Percentiles rank a stretch among this genome's conserved stretches.
phyloP scores from a whole-genome alignment of 2,113 vertebrate species.

The Zosterops pallidus region DNA sequence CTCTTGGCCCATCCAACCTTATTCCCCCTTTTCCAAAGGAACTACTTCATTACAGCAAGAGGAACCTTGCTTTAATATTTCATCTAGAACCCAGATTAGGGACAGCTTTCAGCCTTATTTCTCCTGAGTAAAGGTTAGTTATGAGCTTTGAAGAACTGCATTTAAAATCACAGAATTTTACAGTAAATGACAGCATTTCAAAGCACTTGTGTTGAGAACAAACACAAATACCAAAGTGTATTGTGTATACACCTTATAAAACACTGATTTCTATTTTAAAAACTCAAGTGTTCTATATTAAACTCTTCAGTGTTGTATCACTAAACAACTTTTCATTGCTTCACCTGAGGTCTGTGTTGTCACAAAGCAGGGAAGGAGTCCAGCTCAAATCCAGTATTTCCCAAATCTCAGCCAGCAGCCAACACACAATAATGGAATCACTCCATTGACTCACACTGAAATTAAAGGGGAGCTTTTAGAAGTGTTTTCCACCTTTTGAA shows the following conservation, averaged over 20 bases:
- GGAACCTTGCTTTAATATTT: background rate
- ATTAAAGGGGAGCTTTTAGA: background rate
- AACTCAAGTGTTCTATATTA: background rate
- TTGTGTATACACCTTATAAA: background rate
- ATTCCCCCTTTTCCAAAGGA: background rate
- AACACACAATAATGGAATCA: background rate
- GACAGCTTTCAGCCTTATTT: background rate
- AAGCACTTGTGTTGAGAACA: background rate
- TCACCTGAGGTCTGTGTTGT: background rate
- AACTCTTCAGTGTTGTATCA: background rate
- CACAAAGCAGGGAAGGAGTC: background rate
- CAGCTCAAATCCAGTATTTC: background rate
- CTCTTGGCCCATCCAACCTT: background rate
- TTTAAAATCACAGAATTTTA: background rate
- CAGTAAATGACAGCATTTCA: fast-evolving
- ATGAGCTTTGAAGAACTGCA: background rate
- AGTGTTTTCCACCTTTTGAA: background rate
- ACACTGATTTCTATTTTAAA: background rate
- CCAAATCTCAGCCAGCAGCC: background rate
- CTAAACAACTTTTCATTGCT: background rate
- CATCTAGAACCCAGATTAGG: background rate
- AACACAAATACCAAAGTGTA: background rate
- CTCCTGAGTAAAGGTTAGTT: background rate
- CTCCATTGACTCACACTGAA: background rate
- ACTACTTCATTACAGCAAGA: background rate